Evolutionary conservation across 2,113 vertebrate genomes (phyloP), one percentile per base, ranked within the genome.

Genomic region (Neogobius melanostomus): DNA sequence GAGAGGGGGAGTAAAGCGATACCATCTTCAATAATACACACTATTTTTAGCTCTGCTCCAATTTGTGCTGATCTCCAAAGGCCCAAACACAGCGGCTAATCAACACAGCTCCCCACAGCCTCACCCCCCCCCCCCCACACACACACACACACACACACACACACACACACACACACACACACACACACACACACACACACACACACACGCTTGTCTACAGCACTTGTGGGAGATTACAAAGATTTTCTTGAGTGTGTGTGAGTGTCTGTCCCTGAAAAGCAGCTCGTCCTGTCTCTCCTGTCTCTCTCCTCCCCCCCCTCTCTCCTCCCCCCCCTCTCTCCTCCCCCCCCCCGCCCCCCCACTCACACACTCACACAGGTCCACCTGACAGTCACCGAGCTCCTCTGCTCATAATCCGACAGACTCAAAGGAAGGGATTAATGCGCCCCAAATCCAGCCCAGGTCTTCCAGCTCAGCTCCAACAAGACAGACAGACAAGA

Each of bases 1-100:
- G 17, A 10, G 17, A 11, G 7, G 14, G 14, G 49, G 15, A 15
- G 15, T 12, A 15, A 7, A 51, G 7, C 14, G 50, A 6, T 21
- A 17, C 54, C 28, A 70, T 69, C 53, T 76, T 77, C 28, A 77
- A 80, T 84, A 84, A 84, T 76, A 59, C 1, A 5, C 67, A 50
- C 80, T 88, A 88, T 84, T 82, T 88, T 82, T 88, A 81, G 84
- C 77, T 72, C 71, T 77, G 84, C 77, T 86, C 77, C 82, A 86
- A 75, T 88, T 88, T 86, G 68, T 66, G 69, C 74, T 82, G 48
- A 64, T 21, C 73, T 80, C 49, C 76, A 76, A 81, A 76, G 79
- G 84, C 74, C 77, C 74, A 78, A 83, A 82, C 79, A 80, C 54
- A 81, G 54, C 28, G 66, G 71, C 74, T 81, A 73, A 88, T 88